phyloP scores from a whole-genome alignment of 92 coral and sea anemone genomes.

The Palythoa grandiflora region DNA sequence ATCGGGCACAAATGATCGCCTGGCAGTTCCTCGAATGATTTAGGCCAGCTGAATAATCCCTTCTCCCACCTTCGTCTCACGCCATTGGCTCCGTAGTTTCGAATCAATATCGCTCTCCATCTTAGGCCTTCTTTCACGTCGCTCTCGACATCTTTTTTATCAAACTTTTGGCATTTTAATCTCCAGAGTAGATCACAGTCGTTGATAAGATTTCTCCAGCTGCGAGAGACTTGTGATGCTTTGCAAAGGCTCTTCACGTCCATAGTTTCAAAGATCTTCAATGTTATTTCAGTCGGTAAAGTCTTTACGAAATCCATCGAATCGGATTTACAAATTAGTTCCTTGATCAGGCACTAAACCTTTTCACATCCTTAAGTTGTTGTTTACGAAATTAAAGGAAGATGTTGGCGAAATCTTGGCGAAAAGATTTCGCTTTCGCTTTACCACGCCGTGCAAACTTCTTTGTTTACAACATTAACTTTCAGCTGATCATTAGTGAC shows the following conservation, averaged over 20 bases:
- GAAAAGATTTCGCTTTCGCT: neutral
- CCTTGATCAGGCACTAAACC: neutral
- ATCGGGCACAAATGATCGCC: constrained; percentile 80
- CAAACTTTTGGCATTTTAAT: constrained; percentile 64
- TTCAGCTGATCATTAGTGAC: constrained; percentile 35
- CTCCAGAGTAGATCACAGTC: constrained; percentile 80
- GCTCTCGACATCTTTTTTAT: constrained; percentile 64
- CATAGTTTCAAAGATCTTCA: constrained; percentile 72
- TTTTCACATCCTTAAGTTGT: neutral
- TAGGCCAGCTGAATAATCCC: constrained; percentile 76
- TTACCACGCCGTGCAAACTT: too few relatives aligned
- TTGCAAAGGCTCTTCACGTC: constrained; percentile 88
- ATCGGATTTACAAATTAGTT: neutral
- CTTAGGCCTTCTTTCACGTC: constrained; percentile 62
- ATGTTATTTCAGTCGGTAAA: constrained; percentile 79
- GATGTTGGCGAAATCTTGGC: too few relatives aligned
- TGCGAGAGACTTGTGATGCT: constrained; percentile 72
- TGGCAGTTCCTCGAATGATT: constrained; percentile 78
- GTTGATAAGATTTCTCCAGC: constrained; percentile 73
- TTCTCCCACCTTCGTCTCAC: constrained; percentile 83
- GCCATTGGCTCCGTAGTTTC: constrained; percentile 75
- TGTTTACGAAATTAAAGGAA: neutral
- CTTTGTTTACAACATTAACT: constrained; percentile 7
- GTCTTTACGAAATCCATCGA: constrained; percentile 64
- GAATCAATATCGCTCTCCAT: constrained; percentile 75